Conservation (phyloP, 2,888 invertebrate species). For the Esperia sulphurella region DNA sequence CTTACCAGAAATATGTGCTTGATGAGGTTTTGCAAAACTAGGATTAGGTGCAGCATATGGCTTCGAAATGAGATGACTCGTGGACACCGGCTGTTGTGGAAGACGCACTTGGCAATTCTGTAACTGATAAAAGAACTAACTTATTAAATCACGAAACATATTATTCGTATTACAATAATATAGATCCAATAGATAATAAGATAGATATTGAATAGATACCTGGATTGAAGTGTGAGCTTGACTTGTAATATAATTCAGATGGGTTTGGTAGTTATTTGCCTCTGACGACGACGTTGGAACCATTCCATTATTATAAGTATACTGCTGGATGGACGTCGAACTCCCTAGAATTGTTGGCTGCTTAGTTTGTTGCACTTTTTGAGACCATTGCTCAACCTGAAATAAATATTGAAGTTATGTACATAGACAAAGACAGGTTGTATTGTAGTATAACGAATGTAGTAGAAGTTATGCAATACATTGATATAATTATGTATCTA, state of each 20-base stretch:
- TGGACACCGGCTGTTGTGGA: neutral
- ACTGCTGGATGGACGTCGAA: neutral
- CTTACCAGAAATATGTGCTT: slow-evolving; percentile 29
- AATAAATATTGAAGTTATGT: neutral
- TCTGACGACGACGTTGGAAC: neutral
- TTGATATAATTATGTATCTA: neutral
- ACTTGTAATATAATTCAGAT: neutral
- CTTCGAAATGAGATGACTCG: neutral
- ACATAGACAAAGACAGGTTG: neutral
- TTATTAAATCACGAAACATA: neutral
- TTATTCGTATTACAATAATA: neutral
- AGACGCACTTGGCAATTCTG: neutral
- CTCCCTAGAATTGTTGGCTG: neutral
- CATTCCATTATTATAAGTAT: neutral
- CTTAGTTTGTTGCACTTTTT: neutral
- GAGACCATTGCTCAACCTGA: slow-evolving; percentile 1
- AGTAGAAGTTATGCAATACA: no score
- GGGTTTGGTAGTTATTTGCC: neutral
- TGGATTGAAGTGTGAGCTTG: neutral
- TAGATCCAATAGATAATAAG: neutral
- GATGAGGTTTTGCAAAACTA: neutral
- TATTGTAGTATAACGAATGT: neutral
- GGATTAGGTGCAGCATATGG: neutral
- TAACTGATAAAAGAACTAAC: neutral
- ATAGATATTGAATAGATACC: neutral